These are phyloP conservation scores for Eulithis testata DNA, from an alignment of 2,888 invertebrate species.

Conservation along the genomic window DNA sequence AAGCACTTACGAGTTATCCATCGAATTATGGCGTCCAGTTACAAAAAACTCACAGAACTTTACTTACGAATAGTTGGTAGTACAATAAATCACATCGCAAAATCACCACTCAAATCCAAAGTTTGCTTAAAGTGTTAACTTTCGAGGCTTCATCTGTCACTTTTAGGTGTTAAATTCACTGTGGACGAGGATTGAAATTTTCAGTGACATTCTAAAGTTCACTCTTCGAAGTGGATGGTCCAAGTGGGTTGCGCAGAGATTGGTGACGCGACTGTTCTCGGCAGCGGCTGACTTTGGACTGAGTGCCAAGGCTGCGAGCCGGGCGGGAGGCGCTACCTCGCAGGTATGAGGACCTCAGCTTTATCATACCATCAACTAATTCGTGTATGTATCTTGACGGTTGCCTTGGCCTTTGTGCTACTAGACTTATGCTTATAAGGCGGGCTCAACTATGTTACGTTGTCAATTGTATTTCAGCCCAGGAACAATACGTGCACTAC, in stretches of 20 bases:
- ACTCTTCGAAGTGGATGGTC: constrained; percentile 52
- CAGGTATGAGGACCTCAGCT: constrained; percentile 38
- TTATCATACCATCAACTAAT: constrained; percentile 43
- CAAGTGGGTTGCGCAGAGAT: constrained; percentile 41
- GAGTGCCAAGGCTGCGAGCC: constrained; percentile 46
- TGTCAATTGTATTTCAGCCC: neutral
- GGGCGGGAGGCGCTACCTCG: constrained; percentile 38
- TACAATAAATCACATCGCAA: constrained; percentile 73
- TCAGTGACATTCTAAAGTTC: constrained; percentile 70
- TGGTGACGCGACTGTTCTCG: constrained; percentile 49
- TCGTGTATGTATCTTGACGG: constrained; percentile 38
- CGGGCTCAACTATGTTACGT: neutral
- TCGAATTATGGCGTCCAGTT: constrained; percentile 17
- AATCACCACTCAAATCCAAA: constrained; percentile 70
- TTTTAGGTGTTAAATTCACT: constrained; percentile 55
- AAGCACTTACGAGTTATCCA: constrained; percentile 16
- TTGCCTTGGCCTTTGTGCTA: constrained; percentile 35
- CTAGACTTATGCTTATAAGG: neutral
- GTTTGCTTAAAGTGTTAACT: constrained; percentile 53
- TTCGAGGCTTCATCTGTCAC: constrained; percentile 65
- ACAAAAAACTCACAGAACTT: constrained; percentile 24
- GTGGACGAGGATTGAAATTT: constrained; percentile 48
- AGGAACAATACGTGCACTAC: neutral
- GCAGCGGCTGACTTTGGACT: constrained; percentile 60
- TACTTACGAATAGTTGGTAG: constrained; percentile 61